Evolutionary conservation across 2,797 vertebrate genomes (phyloP), one percentile per base, ranked within the genome.

Genomic region (Arnoldichthys spilopterus): DNA sequence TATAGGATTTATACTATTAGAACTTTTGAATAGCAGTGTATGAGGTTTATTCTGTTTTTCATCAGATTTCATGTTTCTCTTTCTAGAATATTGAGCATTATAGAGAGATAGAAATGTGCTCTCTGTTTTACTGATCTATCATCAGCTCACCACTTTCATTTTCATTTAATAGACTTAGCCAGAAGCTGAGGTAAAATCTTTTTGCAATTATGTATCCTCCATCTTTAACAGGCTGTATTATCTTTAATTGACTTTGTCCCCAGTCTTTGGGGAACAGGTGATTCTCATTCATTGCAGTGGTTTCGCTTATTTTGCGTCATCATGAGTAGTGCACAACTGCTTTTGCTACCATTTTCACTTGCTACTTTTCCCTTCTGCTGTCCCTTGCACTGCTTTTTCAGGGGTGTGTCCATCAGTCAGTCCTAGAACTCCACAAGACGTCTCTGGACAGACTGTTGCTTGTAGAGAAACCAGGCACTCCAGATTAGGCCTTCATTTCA

Each of bases 81-180:
- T 5, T 28, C 43, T 32, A 56, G 37, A 26, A 0, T 26, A 11
- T 22, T 20, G 6, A 68, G 28, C 7, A n/a, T 16, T 18, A 45
- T 13, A 2, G 20, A 40, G n/a, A 2, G 54, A 26, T 61, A 70
- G 64, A 80, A 71, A 40, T 63, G 54, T 53, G 63, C 22, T 45
- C 63, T 78, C 63, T 80, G 54, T 75, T 12, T 53, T 24, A 74
- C 6, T 51, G 28, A 6, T 30, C 32, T 68, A 73, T 59, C 30
- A 30, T 56, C 30, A 37, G 20, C 4, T 54, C n/a, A 77, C 43
- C 56, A 62, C 16, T 51, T n/a, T 58, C 67, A 9, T 53, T 68
- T 24, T 16, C 30, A 30, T 51, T 61, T 56, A 26, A 30, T 40
- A 74, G 18, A 51, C 1, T n/a, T 3, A 11, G 20, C 6, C 59